phyloP scores from a whole-genome alignment of 2,888 invertebrate species.

The Meliscaeva auricollis region DNA sequence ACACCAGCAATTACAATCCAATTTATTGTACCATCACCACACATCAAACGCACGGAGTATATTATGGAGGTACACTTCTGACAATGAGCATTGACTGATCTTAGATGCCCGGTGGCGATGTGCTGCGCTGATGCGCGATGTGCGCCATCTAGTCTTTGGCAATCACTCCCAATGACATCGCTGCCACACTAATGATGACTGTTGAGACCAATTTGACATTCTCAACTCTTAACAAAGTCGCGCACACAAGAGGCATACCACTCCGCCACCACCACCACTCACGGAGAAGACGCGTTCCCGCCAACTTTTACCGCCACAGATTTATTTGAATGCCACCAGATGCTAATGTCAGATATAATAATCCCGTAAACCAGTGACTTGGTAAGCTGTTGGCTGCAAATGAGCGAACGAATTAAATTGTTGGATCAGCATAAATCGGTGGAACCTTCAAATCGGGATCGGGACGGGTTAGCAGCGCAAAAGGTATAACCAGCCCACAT shows the following conservation, averaged over 20 bases:
- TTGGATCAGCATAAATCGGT: conserved; percentile 56
- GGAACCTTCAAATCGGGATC: conserved; percentile 13
- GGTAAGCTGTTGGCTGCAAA: conserved; percentile 12
- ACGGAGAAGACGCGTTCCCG: conserved; percentile 53
- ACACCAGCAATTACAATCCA: conserved; percentile 69
- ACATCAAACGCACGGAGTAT: conserved; percentile 24
- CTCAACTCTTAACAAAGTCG: conserved; percentile 33
- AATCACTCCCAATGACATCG: conserved; percentile 60
- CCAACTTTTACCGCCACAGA: conserved; percentile 50
- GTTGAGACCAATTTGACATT: conserved; percentile 71
- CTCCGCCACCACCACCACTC: background rate
- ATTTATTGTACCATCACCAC: conserved; percentile 72
- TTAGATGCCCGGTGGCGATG: conserved; percentile 60
- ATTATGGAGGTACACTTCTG: conserved; percentile 26
- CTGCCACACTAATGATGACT: conserved; percentile 46
- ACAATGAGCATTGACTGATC: conserved; percentile 45
- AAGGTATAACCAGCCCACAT: conserved; percentile 47
- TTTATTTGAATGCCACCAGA: conserved; percentile 74
- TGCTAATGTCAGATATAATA: conserved; percentile 74
- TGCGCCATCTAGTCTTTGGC: conserved; percentile 62
- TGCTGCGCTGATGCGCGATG: too few species aligned
- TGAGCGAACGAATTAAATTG: conserved; percentile 65
- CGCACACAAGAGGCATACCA: too few species aligned
- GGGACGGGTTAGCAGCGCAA: conserved; percentile 16
- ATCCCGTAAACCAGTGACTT: conserved; percentile 34